A percentile compares a stretch with the other conserved stretches of the same genome.
These are phyloP conservation scores for Misgurnus anguillicaudatus DNA, from an alignment of 2,113 vertebrate species.

Conservation along the genomic window DNA sequence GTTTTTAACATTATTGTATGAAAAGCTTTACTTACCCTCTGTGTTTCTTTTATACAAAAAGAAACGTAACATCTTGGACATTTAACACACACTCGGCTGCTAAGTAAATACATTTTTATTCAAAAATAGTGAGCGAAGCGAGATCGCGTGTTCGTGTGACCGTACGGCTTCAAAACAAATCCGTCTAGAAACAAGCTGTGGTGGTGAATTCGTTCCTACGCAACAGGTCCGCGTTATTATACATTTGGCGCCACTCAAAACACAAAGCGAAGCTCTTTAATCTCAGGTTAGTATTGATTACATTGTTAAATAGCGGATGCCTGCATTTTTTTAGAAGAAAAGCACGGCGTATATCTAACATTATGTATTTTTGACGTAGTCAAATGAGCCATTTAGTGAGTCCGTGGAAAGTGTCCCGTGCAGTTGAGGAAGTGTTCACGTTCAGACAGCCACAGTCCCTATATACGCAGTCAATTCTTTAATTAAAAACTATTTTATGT, in stretches of 20 bases:
- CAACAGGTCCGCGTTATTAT: background rate
- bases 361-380: no score
- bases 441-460: no score
- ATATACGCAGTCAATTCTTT: background rate
- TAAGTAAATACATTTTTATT: slow-evolving; percentile 38
- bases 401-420: background rate
- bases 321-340: background rate
- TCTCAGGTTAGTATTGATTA: background rate
- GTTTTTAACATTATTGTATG: background rate
- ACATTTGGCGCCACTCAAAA: slow-evolving; percentile 10
- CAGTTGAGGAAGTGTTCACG: background rate
- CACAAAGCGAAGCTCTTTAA: background rate
- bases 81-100: background rate
- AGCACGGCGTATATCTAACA: background rate
- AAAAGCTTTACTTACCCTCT: slow-evolving; percentile 20
- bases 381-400: no score
- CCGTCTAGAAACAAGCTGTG: slow-evolving; percentile 45
- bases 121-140: background rate
- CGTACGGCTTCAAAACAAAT: slow-evolving; percentile 67
- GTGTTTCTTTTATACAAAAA: background rate
- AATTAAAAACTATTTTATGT: background rate
- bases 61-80: background rate
- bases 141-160: background rate
- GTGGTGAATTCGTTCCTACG: background rate
- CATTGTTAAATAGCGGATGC: background rate